Conservation (phyloP, 2,888 invertebrate genomes). For the Reticulitermes lucifugus region DNA sequence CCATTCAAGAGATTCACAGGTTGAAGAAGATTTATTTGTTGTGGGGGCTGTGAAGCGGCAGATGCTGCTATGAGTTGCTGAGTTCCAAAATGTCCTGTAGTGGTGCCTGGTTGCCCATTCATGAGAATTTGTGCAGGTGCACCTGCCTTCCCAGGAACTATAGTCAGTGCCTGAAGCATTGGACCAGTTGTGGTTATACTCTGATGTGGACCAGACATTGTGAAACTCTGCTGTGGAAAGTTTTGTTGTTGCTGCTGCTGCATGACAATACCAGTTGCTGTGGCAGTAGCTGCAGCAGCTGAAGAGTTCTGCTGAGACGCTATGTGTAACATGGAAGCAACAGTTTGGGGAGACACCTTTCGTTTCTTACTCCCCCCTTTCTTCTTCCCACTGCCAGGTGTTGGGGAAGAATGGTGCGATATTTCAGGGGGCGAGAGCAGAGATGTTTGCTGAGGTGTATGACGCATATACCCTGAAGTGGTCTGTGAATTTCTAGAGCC, state of each 20-base stretch:
- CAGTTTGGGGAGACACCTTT: constrained; percentile 75
- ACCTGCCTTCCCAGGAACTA: constrained; percentile 80
- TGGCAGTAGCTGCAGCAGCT: constrained; percentile 61
- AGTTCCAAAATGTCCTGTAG: constrained; percentile 71
- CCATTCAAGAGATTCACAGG: constrained; percentile 85
- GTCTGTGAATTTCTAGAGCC: constrained; percentile 57
- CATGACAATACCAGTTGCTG: constrained; percentile 58
- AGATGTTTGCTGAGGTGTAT: constrained; percentile 53
- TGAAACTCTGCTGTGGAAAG: constrained; percentile 81
- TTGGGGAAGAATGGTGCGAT: constrained; percentile 56
- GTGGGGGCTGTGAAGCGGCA: constrained; percentile 67
- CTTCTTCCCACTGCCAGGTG: constrained; percentile 77
- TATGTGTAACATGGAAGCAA: constrained; percentile 68
- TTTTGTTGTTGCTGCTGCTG: constrained; percentile 41
- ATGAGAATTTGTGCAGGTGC: constrained; percentile 79
- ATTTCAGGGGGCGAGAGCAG: constrained; percentile 46
- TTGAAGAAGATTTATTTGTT: constrained; percentile 78
- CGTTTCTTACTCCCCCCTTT: constrained; percentile 77
- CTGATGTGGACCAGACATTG: constrained; percentile 74
- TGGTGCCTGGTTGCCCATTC: constrained; percentile 72
- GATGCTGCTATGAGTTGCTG: constrained; percentile 75
- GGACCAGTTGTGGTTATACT: constrained; percentile 73
- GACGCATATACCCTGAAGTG: constrained; percentile 58
- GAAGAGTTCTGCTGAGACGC: constrained; percentile 57
- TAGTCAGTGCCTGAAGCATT: constrained; percentile 80